Evolutionary conservation across 2,888 invertebrate species (phyloP).

Genomic region (Leucophora obtusa): DNA sequence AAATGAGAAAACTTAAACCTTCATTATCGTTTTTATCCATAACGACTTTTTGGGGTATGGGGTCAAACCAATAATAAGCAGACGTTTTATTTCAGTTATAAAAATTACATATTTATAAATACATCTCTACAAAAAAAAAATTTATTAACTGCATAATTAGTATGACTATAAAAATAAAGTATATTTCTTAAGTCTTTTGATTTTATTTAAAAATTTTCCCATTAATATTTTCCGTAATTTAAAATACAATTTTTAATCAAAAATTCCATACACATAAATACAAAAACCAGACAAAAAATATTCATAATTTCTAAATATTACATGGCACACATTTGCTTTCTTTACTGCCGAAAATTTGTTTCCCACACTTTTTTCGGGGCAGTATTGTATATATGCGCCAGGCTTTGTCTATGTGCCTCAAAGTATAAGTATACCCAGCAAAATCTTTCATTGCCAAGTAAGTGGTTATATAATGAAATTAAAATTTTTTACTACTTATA

Average conservation of each 20-base stretch:
- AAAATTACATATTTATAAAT: too few species aligned
- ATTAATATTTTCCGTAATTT: not conserved
- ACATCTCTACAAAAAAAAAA: too few species aligned
- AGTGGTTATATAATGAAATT: too few species aligned
- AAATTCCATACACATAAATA: conserved; percentile 55
- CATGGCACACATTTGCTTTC: conserved; percentile 55
- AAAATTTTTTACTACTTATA: too few species aligned
- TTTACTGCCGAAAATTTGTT: conserved; percentile 29
- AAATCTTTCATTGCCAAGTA: too few species aligned
- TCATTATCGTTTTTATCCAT: too few species aligned
- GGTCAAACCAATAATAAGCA: too few species aligned
- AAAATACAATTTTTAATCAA: conserved; percentile 44
- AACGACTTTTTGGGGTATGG: too few species aligned
- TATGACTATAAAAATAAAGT: not conserved
- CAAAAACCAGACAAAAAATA: not conserved
- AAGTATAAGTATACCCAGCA: conserved; percentile 53
- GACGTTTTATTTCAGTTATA: too few species aligned
- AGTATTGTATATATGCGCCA: not conserved
- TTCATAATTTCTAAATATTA: conserved; percentile 61
- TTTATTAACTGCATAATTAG: not conserved
- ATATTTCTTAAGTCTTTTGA: conserved; percentile 28
- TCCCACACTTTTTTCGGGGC: conserved; percentile 61
- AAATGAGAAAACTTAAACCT: too few species aligned
- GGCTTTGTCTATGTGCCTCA: conserved; percentile 15
- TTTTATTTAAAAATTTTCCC: conserved; percentile 31